Percentiles rank a stretch among this genome's conserved stretches.
Conservation (phyloP, 2,113 vertebrate genomes). For the Pangasianodon hypophthalmus region DNA sequence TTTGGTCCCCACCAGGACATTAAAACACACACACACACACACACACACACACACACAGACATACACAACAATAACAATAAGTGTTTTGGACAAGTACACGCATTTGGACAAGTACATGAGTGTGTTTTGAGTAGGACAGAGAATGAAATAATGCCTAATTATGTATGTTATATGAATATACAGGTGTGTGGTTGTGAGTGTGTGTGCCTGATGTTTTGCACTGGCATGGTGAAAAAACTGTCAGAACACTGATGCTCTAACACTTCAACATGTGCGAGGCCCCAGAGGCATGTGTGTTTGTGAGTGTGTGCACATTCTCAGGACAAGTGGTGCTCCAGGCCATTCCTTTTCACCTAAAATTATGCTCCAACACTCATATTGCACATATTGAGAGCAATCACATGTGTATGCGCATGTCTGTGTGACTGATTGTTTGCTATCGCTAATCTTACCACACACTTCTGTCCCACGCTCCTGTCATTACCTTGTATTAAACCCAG, state of each 20-base stretch:
- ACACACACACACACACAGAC: constrained; percentile 6
- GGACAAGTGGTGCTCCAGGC: constrained; percentile 16
- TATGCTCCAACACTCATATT: constrained; percentile 9
- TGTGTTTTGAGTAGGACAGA: not conserved
- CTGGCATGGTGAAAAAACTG: constrained; percentile 23
- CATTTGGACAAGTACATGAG: not conserved
- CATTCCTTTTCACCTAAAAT: constrained; percentile 23
- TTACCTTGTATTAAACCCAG: constrained; percentile 8
- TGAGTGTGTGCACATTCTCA: constrained; percentile 11
- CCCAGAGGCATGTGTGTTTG: constrained; percentile 3
- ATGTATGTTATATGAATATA: not conserved
- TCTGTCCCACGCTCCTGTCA: not conserved
- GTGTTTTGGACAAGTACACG: not conserved
- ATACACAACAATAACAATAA: not conserved
- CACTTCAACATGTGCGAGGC: not conserved
- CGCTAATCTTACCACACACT: not conserved
- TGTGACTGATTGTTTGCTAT: constrained; percentile 16
- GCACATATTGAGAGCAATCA: not conserved
- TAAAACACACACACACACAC: not conserved
- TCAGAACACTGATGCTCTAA: constrained; percentile 5
- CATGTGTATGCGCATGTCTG: not conserved
- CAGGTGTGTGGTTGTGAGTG: not conserved
- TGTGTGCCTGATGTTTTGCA: not conserved
- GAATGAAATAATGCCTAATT: not conserved
- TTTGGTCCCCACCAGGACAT: not conserved